Evolutionary conservation across 2,113 vertebrate genomes (phyloP).

Genomic region (Ptilonorhynchus violaceus): DNA sequence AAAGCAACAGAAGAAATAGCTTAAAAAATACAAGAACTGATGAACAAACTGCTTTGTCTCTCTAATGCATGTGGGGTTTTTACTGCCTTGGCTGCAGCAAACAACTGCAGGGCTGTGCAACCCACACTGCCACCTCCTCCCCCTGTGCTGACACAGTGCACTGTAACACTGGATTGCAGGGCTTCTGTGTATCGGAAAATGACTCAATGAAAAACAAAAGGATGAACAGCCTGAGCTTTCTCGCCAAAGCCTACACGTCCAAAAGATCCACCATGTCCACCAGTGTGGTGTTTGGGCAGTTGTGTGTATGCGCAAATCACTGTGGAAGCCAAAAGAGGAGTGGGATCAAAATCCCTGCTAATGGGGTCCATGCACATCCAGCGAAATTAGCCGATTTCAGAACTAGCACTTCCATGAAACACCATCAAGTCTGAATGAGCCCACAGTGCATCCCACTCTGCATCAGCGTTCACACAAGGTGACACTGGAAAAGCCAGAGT

Average conservation of each 20-base stretch:
- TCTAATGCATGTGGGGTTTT: not conserved
- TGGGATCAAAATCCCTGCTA: not conserved
- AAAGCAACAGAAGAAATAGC: not conserved
- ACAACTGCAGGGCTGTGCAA: not conserved
- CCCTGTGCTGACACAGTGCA: not conserved
- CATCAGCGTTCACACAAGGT: not conserved
- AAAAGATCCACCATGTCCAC: accelerated
- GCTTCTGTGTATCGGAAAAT: not conserved
- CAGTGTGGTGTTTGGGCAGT: not conserved
- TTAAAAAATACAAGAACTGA: not conserved
- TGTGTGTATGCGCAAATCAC: accelerated
- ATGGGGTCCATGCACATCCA: not conserved
- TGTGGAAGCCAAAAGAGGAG: not conserved
- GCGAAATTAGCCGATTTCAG: not conserved
- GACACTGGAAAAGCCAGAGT: not conserved
- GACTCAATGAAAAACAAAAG: not conserved
- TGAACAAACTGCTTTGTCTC: not conserved
- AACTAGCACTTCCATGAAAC: not conserved
- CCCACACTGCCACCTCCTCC: not conserved
- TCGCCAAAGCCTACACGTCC: not conserved
- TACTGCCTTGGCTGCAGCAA: not conserved
- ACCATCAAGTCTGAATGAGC: not conserved
- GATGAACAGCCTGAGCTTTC: not conserved
- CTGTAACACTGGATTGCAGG: not conserved
- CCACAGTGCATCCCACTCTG: not conserved